phyloP scores from a whole-genome alignment of 2,797 vertebrate genomes.

The Denticeps clupeoides region DNA sequence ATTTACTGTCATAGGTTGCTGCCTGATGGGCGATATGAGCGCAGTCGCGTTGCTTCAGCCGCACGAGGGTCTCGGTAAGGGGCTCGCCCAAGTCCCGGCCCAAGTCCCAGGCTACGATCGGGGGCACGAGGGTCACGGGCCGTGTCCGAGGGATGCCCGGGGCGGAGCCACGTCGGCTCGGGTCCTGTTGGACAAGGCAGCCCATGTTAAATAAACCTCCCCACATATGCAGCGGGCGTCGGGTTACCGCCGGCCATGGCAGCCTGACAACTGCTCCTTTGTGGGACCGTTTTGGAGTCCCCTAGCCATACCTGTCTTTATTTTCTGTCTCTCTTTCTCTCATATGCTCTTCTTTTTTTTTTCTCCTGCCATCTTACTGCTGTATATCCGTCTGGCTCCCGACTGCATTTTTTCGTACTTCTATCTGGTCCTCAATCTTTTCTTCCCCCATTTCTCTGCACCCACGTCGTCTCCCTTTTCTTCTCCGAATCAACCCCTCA shows the following conservation, averaged over 20 bases:
- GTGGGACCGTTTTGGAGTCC: slow-evolving; percentile 9
- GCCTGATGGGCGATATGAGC: too few species aligned
- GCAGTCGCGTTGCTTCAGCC: not conserved
- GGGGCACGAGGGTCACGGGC: not conserved
- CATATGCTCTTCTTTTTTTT: not conserved
- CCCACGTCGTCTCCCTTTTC: not conserved
- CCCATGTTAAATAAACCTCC: slow-evolving; percentile 36
- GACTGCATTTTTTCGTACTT: not conserved
- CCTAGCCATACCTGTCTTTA: not conserved
- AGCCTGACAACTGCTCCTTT: slow-evolving; percentile 42
- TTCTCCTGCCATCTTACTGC: slow-evolving; percentile 1
- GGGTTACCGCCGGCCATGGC: slow-evolving; percentile 37
- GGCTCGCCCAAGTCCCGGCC: too few species aligned
- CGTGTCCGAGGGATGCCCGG: not conserved
- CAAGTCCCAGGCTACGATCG: too few species aligned
- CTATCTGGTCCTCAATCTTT: not conserved
- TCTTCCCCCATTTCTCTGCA: not conserved
- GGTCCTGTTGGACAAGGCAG: slow-evolving; percentile 37
- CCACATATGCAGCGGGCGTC: slow-evolving; percentile 45
- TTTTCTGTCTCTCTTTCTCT: not conserved
- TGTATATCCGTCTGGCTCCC: slow-evolving; percentile 1
- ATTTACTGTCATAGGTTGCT: not conserved
- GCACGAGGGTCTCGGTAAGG: not conserved
- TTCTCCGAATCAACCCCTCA: slow-evolving; percentile 1
- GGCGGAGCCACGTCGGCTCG: slow-evolving; percentile 13